Conservation (phyloP, 2,888 invertebrate genomes). For the Vanessa cardui region DNA sequence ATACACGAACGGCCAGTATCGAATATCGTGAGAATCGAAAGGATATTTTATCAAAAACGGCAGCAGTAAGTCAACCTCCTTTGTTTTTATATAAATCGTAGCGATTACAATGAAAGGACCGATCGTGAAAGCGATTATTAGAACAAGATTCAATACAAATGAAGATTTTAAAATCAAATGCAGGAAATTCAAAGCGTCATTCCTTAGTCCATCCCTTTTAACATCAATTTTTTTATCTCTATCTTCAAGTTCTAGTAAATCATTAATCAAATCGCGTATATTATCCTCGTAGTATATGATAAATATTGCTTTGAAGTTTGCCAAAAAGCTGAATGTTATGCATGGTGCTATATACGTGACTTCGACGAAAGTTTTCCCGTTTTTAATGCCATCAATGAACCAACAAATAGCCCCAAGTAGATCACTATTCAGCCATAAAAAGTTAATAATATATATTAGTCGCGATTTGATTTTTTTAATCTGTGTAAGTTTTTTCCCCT, state of each 20-base stretch:
- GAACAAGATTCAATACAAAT: constrained; percentile 47
- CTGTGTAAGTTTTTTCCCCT: constrained; percentile 20
- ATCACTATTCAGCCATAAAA: constrained; percentile 51
- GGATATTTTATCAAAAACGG: constrained; percentile 64
- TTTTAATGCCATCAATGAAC: constrained; percentile 48
- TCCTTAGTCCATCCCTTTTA: constrained; percentile 40
- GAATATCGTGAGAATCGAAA: constrained; percentile 55
- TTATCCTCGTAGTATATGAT: constrained; percentile 45
- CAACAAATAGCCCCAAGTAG: constrained; percentile 49
- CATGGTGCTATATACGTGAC: constrained; percentile 57
- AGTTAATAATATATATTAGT: constrained; percentile 50
- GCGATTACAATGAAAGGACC: constrained; percentile 52
- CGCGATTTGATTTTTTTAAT: constrained; percentile 33
- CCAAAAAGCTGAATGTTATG: constrained; percentile 46
- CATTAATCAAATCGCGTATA: constrained; percentile 33
- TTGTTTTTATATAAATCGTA: constrained; percentile 52
- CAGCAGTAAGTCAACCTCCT: constrained; percentile 50
- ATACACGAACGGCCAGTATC: constrained; percentile 60
- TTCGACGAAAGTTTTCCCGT: constrained; percentile 49
- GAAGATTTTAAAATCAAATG: constrained; percentile 50
- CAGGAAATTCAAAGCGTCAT: constrained; percentile 49
- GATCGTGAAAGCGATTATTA: constrained; percentile 49
- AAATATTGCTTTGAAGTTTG: constrained; percentile 45
- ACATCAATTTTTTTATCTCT: constrained; percentile 15
- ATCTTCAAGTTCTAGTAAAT: constrained; percentile 32